Evolutionary conservation across 2,113 vertebrate species (phyloP).

Genomic region (Nesoenas mayeri): DNA sequence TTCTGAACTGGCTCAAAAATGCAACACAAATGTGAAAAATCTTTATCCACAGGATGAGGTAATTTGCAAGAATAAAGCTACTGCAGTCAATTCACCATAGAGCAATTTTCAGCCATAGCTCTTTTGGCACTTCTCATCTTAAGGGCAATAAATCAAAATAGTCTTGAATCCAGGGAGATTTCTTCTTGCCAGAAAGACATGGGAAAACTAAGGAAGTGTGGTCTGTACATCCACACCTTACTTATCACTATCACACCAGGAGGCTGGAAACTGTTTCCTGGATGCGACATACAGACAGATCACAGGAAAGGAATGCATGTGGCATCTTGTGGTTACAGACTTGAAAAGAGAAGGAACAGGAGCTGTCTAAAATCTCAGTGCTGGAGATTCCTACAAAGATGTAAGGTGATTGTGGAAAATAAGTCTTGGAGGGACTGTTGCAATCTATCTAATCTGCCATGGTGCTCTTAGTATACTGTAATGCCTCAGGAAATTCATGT

Average conservation of each 20-base stretch:
- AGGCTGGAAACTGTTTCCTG: background rate
- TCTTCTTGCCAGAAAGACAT: background rate
- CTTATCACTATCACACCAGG: background rate
- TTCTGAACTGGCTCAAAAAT: background rate
- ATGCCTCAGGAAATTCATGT: background rate
- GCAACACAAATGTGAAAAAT: background rate
- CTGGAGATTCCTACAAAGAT: background rate
- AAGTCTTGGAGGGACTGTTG: background rate
- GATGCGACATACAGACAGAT: background rate
- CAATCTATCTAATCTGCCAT: background rate
- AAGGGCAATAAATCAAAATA: background rate
- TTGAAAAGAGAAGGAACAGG: background rate
- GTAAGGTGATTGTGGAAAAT: background rate
- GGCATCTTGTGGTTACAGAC: background rate
- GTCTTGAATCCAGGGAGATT: background rate
- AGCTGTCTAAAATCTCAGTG: background rate
- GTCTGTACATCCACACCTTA: background rate
- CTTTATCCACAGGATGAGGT: background rate
- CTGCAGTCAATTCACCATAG: background rate
- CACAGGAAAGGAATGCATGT: background rate
- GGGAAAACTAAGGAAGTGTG: background rate
- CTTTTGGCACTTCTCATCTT: background rate
- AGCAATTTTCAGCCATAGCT: background rate
- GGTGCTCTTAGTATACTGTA: rapidly evolving
- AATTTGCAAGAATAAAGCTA: background rate